Evolutionary conservation across 2,888 invertebrate species (phyloP).

Genomic region (Lysandra bellargus): DNA sequence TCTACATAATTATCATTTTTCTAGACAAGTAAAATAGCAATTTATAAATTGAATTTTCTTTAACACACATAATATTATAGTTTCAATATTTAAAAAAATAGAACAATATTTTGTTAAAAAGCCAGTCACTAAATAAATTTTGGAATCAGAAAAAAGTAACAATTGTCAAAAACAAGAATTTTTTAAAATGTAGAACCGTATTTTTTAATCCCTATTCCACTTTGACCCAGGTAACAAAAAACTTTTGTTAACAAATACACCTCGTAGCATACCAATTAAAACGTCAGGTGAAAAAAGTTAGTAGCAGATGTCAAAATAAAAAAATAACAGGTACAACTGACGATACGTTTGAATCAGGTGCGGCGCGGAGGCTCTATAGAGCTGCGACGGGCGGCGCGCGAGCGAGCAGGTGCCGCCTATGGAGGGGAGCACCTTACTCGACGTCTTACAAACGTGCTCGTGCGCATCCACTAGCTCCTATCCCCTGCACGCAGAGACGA

Average conservation of each 20-base stretch:
- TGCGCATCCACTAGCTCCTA: conserved; percentile 44
- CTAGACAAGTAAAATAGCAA: not conserved
- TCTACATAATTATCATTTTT: too few species aligned
- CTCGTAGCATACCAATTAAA: conserved; percentile 39
- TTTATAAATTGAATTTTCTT: not conserved
- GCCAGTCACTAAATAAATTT: not conserved
- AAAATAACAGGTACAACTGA: conserved; percentile 56
- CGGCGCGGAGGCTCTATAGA: conserved; percentile 61
- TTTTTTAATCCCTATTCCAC: conserved; percentile 17
- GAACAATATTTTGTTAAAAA: not conserved
- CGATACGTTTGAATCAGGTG: conserved; percentile 57
- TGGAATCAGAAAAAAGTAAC: not conserved
- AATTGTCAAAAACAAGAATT: not conserved
- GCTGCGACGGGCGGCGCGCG: conserved; percentile 74
- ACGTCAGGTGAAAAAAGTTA: conserved; percentile 42
- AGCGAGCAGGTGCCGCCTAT: conserved; percentile 75
- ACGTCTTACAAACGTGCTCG: conserved; percentile 67
- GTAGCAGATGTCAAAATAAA: conserved; percentile 49
- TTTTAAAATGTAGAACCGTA: not conserved
- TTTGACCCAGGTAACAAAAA: conserved; percentile 30
- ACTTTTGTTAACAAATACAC: conserved; percentile 31
- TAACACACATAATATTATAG: not conserved
- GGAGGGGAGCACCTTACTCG: conserved; percentile 78
- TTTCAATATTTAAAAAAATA: not conserved
- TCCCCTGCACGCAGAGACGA: conserved; percentile 39